Percentiles rank a stretch among this genome's conserved stretches.
phyloP scores from a whole-genome alignment of 2,113 vertebrate species.

The Crocuta crocuta region DNA sequence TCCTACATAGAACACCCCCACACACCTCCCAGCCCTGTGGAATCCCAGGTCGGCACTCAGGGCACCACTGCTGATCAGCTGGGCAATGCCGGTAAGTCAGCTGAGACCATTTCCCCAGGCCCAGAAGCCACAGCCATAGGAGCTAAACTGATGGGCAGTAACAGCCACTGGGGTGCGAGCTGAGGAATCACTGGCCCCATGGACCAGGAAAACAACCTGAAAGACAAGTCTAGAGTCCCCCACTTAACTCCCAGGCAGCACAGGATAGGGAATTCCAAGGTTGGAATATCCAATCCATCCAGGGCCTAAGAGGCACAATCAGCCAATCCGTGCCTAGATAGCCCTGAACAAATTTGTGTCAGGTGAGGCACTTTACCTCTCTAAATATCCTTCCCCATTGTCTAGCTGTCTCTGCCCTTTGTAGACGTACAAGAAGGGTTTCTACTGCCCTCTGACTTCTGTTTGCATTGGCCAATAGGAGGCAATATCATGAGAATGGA shows the following conservation, averaged over 20 bases:
- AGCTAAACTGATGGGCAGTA: not conserved
- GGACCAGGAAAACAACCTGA: not conserved
- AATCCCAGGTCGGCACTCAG: not conserved
- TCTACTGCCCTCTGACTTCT: not conserved
- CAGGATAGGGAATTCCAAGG: not conserved
- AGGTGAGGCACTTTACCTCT: not conserved
- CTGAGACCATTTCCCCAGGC: not conserved
- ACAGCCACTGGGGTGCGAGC: not conserved
- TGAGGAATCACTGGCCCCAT: not conserved
- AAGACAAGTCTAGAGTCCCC: not conserved
- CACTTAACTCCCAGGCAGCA: not conserved
- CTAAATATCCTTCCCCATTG: not conserved
- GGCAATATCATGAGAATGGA: not conserved
- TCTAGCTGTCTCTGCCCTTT: not conserved
- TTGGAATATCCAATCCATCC: not conserved
- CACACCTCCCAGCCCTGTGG: fast-evolving
- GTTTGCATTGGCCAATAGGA: not conserved
- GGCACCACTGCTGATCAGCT: not conserved
- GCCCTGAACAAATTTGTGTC: not conserved
- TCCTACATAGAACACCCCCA: not conserved
- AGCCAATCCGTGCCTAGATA: not conserved
- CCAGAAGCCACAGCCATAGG: not conserved
- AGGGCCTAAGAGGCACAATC: not conserved
- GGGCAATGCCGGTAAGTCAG: not conserved
- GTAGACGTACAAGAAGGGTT: not conserved